Evolutionary conservation across 2,888 invertebrate genomes (phyloP).

Genomic region (Caenorhabditis sulstoni): DNA sequence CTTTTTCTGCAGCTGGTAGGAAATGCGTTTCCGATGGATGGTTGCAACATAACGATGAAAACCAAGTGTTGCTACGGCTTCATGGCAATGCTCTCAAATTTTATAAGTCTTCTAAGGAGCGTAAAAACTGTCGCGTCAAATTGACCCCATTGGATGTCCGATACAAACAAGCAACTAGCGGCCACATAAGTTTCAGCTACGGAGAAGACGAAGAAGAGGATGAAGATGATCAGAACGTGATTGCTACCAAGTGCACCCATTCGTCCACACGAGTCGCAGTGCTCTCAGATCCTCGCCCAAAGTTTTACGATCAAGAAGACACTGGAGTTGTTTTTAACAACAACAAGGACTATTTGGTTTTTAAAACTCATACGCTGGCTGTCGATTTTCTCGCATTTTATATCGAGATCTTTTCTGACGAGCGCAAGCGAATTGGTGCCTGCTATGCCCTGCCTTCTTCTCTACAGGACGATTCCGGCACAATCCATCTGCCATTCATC

Average conservation of each 20-base stretch:
- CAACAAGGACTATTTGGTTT: constrained; percentile 74
- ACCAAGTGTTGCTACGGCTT: constrained; percentile 74
- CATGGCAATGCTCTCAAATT: constrained; percentile 79
- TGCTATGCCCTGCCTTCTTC: constrained; percentile 70
- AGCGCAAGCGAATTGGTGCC: constrained; percentile 67
- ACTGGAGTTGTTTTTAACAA: constrained; percentile 73
- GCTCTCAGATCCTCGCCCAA: constrained; percentile 68
- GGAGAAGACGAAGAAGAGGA: constrained; percentile 65
- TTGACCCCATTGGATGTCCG: constrained; percentile 78
- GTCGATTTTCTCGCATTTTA: constrained; percentile 75
- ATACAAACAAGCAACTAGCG: constrained; percentile 56
- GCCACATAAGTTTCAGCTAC: constrained; percentile 55
- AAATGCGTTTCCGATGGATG: constrained; percentile 77
- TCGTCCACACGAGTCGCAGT: constrained; percentile 68
- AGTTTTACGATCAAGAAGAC: constrained; percentile 70
- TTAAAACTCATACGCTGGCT: constrained; percentile 75
- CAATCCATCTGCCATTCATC: constrained; percentile 75
- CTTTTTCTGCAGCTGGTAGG: constrained; percentile 75
- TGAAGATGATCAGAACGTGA: constrained; percentile 50
- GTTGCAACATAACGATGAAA: constrained; percentile 74
- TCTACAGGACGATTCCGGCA: constrained; percentile 75
- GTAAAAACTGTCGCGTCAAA: constrained; percentile 73
- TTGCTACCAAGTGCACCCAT: constrained; percentile 51
- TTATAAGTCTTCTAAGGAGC: constrained; percentile 74
- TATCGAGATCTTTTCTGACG: constrained; percentile 70